Evolutionary conservation across 2,113 vertebrate genomes (phyloP), one percentile per base, ranked within the genome.

Genomic region (Pterophyllum scalare): DNA sequence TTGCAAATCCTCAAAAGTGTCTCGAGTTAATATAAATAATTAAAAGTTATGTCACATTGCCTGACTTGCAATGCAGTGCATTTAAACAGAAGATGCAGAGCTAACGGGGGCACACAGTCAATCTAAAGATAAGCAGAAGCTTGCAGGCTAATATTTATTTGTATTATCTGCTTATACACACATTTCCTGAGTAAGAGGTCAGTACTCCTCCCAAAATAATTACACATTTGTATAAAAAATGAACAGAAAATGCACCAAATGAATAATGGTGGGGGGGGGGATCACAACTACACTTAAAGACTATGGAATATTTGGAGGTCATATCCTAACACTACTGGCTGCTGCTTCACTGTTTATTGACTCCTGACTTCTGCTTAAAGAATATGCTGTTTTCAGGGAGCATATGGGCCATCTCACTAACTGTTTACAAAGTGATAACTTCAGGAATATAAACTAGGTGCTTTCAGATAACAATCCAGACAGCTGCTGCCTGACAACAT

Each of bases 401-500:
- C 40, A 19, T 24, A 26, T 67, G 64, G 40, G 40, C 64, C 11
- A 8, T 26, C 40, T 46, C 26, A 43, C 14, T 15, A 46, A 46
- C 14, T 14, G 40, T 17, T 49, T 1, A 70, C 40, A 49, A 70
- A 49, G 24, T 49, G 5, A 28, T 3, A 2, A 12, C 43, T 70
- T 70, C 49, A 49, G 5, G 6, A 70, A 70, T 3, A 17, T 28
- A 20, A 49, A 20, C 40, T 52, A 28, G 22, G 40, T 15, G 40
- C 26, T 46, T 67, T 46, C 64, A 46, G 40, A 65, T 1, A 43
- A n/a, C 2, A 0, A 46, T 8, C 38, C 38, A 67, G 3, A 26
- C 3, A 1, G 14, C 24, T 46, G 2, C 64, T 19, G 22, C 64
- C 64, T 46, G 64, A 17, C 3, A 67, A 2, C 9, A 70, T 70